Base-by-base conservation (phyloP, 2,113 vertebrate species). In the Cygnus buccinator region DNA sequence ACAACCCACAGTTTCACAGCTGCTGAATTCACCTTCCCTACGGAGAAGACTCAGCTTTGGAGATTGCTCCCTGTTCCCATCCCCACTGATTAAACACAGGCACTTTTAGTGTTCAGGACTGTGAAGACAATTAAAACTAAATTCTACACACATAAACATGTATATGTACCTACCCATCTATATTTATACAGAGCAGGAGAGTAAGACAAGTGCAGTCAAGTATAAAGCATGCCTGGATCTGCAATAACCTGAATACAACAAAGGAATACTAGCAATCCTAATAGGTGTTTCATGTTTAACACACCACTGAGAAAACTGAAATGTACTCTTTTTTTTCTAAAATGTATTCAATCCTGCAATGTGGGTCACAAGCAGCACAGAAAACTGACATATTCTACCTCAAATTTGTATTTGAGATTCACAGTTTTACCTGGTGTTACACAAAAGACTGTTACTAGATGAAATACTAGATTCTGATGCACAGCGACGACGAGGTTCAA, bases 391-490 rank as follows among this genome's bases (percentile, higher is more conserved):
- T 8, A 81, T 43, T n/a, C 8, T 54, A 46, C 59, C 43, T 54
- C 39, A 76, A 72, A 54, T 73, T 35, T 50, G 0, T 55, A 86
- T 67, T 86, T 92, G 55, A 59, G 43, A 65, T 91, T 90, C 43
- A 61, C 25, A 79, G 37, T 54, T 93, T 96, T 98, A 99, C 99
- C 99, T 99, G 87, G 99, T 96, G 80, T 98, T 99, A 76, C 99
- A 99, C 48, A 99, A 98, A 50, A 99, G 98, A 80, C 99, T 99
- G 96, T 98, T 99, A 97, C 99, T 98, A 66, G 99, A 99, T 10
- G 99, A 99, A 97, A 99, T 98, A 97, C 99, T 99, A 80, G 99
- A 99, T 97, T 99, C 99, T 1, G 99, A 99, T 80, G 99, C 99
- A 25, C 99, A 99, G 96, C 99, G 98, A 70, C 99, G 98, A 21